Base-by-base conservation (phyloP, 2,888 invertebrate species). In the Pecten maximus region DNA sequence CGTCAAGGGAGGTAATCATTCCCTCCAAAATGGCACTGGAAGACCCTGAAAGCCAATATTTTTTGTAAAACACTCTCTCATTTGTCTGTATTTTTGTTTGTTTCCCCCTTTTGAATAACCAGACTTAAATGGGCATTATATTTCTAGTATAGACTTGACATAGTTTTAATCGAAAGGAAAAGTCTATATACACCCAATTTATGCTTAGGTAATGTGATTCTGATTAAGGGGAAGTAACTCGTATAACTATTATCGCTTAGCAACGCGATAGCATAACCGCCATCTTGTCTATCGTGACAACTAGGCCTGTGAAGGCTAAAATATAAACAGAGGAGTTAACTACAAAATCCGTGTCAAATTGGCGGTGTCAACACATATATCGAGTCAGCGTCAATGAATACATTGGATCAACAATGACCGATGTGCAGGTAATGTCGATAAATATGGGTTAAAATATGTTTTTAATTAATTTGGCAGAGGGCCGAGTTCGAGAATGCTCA, bases 201-300 rank as follows among this genome's bases (percentile, higher is more conserved):
- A n/a, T n/a, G n/a, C n/a, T n/a, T n/a, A n/a, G n/a, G n/a, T n/a
- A n/a, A n/a, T n/a, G n/a, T n/a, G n/a, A n/a, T n/a, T n/a, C n/a
- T n/a, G n/a, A n/a, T n/a, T 16, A 16, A 74, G 74, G 74, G 74
- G 74, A 28, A 35, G 35, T 74, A 74, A 74, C 48, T 88, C 50
- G 88, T 88, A 88, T 48, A 48, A 35, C 35, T 48, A 88, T 40
- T n/a, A 90, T 91, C 87, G 89, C 91, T 90, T 91, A 91, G 91
- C 91, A 91, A 91, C 91, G 87, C 40, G 54, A 90, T 86, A 88
- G 91, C 91, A 88, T 91, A 90, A 87, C 91, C 91, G 91, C 91
- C 91, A 91, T 91, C 87, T 90, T 90, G 90, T 89, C 88, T 74
- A 74, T 74, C 74, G 74, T 74, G 74, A 74, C 74, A 74, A 74